Evolutionary conservation across 2,797 vertebrate genomes (phyloP).

Genomic region (Adrianichthys oophorus): DNA sequence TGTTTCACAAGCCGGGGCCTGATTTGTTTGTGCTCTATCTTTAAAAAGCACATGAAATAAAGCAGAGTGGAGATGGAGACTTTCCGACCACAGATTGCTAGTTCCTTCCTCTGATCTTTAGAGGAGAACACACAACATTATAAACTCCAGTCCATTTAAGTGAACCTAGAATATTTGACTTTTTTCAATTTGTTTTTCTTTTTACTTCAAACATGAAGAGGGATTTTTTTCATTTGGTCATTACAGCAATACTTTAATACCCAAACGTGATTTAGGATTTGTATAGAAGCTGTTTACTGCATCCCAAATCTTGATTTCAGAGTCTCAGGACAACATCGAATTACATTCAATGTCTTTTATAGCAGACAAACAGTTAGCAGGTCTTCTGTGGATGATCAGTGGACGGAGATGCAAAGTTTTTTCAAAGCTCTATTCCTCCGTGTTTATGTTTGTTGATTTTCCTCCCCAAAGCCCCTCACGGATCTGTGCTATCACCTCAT

Average conservation of each 20-base stretch:
- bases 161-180: no score
- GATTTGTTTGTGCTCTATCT: slow-evolving; percentile 41
- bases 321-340: no score
- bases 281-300: no score
- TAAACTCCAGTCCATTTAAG: no score
- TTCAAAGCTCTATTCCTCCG: slow-evolving; percentile 46
- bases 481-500: slow-evolving; percentile 66
- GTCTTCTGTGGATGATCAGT: slow-evolving; percentile 26
- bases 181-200: no score
- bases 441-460: slow-evolving; percentile 72
- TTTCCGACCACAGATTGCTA: slow-evolving; percentile 47
- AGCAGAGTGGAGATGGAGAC: slow-evolving; percentile 35
- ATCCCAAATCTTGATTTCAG: no score
- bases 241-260: no score
- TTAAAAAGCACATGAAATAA: slow-evolving; percentile 48
- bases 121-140: slow-evolving; percentile 16
- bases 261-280: no score
- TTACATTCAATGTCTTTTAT: no score
- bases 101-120: slow-evolving; percentile 32
- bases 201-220: no score
- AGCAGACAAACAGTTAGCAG: slow-evolving; percentile 19
- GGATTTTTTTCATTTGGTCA: no score
- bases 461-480: slow-evolving; percentile 53
- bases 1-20: slow-evolving; percentile 33
- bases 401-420: slow-evolving; percentile 18